These are phyloP conservation scores for Cynopterus sphinx DNA, from an alignment of 2,797 vertebrate species.

Conservation along the genomic window DNA sequence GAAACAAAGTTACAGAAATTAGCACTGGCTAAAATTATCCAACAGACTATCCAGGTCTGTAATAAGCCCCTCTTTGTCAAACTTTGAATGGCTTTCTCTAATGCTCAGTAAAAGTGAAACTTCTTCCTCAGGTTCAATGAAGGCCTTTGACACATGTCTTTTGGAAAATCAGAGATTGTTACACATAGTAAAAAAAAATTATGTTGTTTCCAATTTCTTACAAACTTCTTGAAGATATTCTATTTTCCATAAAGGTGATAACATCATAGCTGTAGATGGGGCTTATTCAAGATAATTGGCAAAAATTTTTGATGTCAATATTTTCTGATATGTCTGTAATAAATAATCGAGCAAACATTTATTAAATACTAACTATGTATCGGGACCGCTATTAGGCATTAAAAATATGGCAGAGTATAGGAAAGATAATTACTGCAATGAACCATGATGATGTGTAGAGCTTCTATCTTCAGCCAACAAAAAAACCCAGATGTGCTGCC, in stretches of 20 bases:
- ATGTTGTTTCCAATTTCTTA: conserved; percentile 32
- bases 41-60: background rate
- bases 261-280: background rate
- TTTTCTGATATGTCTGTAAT: background rate
- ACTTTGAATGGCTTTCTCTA: background rate
- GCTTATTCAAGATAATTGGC: background rate
- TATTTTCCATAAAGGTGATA: background rate
- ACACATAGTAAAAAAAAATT: background rate
- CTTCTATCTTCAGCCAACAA: background rate
- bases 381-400: background rate
- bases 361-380: background rate
- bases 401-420: background rate
- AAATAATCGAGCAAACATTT: conserved; percentile 18
- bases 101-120: background rate
- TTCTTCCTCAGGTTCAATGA: background rate
- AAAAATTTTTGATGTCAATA: conserved; percentile 28
- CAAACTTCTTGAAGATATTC: background rate
- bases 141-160: background rate
- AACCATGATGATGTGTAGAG: background rate
- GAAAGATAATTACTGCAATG: background rate
- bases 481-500: background rate
- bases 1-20: background rate
- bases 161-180: background rate
- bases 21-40: background rate
- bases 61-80: background rate